phyloP scores from a whole-genome alignment of 2,888 invertebrate species.

The Podotricha telesiphe region DNA sequence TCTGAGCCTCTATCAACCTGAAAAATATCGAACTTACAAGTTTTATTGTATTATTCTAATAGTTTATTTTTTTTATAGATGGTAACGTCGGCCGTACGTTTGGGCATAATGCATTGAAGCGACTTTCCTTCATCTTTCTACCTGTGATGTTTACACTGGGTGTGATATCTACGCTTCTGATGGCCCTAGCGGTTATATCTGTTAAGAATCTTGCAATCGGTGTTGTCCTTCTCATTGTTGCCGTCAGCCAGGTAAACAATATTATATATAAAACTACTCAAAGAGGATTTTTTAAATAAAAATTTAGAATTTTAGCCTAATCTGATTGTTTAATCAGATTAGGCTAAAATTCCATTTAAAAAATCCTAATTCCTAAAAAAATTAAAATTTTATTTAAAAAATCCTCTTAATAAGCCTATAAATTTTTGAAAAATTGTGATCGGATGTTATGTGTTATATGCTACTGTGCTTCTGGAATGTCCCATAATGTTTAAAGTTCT shows the following conservation, averaged over 20 bases:
- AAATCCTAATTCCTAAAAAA: no score
- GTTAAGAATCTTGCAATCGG: conserved; percentile 90
- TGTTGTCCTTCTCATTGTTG: conserved; percentile 84
- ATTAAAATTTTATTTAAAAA: no score
- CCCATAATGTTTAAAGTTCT: no score
- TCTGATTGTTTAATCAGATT: no score
- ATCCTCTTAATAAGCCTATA: no score
- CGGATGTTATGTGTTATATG: no score
- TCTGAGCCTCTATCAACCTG: not conserved
- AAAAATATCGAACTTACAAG: not conserved
- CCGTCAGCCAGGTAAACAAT: conserved; percentile 81
- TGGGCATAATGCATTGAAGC: conserved; percentile 88
- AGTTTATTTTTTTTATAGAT: conserved; percentile 54
- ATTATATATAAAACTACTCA: not conserved
- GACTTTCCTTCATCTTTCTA: conserved; percentile 87
- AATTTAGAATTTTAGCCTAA: no score
- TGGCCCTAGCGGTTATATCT: conserved; percentile 88
- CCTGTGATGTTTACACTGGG: conserved; percentile 91
- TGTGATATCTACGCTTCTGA: conserved; percentile 88
- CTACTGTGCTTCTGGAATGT: no score
- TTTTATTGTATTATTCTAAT: not conserved
- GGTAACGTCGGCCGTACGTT: conserved; percentile 86
- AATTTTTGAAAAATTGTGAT: no score
- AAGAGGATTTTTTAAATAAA: no score
- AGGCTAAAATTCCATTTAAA: no score